Evolutionary conservation across 2,113 vertebrate species (phyloP).

Genomic region (Chamaetylas fuelleborni): DNA sequence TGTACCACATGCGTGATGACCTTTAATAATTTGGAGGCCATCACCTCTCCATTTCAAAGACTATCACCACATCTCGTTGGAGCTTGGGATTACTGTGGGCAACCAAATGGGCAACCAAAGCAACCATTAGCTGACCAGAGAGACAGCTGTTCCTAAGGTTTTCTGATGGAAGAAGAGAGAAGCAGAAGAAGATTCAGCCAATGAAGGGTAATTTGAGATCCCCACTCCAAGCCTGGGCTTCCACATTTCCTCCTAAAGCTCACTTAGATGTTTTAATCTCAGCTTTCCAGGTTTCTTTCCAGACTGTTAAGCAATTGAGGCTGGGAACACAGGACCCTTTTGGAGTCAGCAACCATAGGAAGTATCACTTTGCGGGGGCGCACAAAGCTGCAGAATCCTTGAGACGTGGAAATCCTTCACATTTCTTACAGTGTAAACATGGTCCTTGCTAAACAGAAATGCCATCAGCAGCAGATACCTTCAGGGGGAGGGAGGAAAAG

Average conservation of each 20-base stretch:
- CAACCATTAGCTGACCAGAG: neutral
- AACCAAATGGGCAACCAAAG: neutral
- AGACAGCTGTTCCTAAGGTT: slow-evolving; percentile 21
- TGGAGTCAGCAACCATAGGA: slow-evolving; percentile 25
- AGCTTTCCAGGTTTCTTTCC: slow-evolving; percentile 38
- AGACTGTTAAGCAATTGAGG: neutral
- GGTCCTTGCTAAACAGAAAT: neutral
- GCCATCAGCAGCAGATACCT: neutral
- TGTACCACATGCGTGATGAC: slow-evolving; percentile 5
- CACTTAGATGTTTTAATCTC: neutral
- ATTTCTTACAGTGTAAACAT: neutral
- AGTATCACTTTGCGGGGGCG: neutral
- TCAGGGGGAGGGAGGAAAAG: neutral
- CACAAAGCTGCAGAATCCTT: neutral
- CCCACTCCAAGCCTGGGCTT: neutral
- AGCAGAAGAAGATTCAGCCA: neutral
- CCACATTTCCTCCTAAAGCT: slow-evolving; percentile 38
- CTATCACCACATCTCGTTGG: slow-evolving; percentile 42
- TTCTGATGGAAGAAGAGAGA: neutral
- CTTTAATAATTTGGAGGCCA: slow-evolving; percentile 13
- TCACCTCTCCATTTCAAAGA: neutral
- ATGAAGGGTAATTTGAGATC: neutral
- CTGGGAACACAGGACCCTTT: slow-evolving; percentile 50
- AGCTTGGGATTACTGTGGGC: slow-evolving; percentile 21
- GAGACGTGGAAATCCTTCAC: neutral